Conservation (phyloP, 2,113 vertebrate genomes). For the Platanista minor region DNA sequence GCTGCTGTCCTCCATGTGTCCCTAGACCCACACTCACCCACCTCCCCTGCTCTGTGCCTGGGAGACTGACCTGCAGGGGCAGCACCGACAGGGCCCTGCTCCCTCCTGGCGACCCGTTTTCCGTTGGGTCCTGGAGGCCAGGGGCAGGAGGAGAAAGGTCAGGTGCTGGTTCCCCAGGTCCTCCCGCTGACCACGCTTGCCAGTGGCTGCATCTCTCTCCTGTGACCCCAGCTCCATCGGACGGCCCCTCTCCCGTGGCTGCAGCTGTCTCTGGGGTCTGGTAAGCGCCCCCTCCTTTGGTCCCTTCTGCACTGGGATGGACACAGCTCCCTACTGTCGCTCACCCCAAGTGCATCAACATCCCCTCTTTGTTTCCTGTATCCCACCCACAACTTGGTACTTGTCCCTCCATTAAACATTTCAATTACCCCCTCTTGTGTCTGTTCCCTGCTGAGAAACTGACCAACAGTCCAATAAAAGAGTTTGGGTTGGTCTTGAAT, state of each 20-base stretch:
- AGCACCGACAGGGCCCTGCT: neutral
- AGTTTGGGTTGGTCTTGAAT: neutral
- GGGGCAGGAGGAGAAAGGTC: neutral
- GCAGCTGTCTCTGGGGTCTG: neutral
- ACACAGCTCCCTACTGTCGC: neutral
- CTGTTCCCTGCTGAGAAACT: neutral
- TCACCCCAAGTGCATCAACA: neutral
- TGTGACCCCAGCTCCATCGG: accelerated
- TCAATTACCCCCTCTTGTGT: neutral
- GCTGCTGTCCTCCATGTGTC: neutral
- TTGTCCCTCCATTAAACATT: neutral
- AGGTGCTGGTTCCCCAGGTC: neutral
- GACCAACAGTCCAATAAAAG: neutral
- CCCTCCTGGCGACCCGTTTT: accelerated
- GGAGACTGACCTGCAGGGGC: neutral
- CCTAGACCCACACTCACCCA: accelerated
- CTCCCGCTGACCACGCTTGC: neutral
- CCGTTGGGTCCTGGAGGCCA: neutral
- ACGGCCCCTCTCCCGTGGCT: neutral
- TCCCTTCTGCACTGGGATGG: neutral
- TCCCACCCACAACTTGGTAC: neutral
- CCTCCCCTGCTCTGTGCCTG: accelerated
- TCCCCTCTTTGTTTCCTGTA: neutral
- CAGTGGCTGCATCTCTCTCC: neutral
- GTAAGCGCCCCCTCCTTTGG: neutral